Conservation (phyloP, 2,113 vertebrate genomes). For the Bubo bubo region DNA sequence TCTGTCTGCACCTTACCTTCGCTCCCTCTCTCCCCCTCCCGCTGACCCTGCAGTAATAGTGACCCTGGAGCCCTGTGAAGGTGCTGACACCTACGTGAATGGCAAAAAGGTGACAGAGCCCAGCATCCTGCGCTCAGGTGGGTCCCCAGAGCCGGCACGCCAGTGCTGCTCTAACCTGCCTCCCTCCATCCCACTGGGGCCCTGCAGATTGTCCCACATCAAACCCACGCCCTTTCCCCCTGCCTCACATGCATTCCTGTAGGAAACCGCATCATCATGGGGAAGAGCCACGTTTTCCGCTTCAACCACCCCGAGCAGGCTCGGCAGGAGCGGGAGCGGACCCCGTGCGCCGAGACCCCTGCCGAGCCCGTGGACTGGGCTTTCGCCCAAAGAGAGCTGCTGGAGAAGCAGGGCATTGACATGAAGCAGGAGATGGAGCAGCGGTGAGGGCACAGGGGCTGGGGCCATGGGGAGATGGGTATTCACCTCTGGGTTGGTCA, state of each 20-base stretch:
- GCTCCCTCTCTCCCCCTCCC: neutral
- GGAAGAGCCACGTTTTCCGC: conserved; percentile 97
- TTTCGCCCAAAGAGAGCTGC: conserved; percentile 92
- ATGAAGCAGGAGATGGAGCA: conserved; percentile 99
- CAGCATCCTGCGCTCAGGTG: conserved; percentile 92
- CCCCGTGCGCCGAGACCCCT: conserved; percentile 89
- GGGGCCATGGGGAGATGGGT: neutral
- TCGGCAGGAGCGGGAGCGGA: conserved; percentile 90
- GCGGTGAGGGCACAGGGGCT: conserved; percentile 75
- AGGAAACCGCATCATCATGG: conserved; percentile 98
- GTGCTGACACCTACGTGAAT: conserved; percentile 93
- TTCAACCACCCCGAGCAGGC: conserved; percentile 98
- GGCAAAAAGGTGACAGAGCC: conserved; percentile 93
- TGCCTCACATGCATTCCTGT: rapidly evolving
- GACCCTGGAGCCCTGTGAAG: conserved; percentile 92
- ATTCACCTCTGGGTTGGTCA: neutral
- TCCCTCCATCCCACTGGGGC: rapidly evolving
- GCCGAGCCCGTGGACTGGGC: conserved; percentile 95
- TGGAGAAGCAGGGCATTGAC: conserved; percentile 97
- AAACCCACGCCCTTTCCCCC: neutral
- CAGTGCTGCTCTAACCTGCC: neutral
- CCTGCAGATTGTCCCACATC: rapidly evolving
- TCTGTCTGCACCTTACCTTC: neutral
- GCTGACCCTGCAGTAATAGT: conserved; percentile 73
- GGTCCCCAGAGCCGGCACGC: neutral